Percentiles rank a stretch among this genome's conserved stretches.
Evolutionary conservation across 2,888 invertebrate species (phyloP).

Genomic region (Ametastegia equiseti): DNA sequence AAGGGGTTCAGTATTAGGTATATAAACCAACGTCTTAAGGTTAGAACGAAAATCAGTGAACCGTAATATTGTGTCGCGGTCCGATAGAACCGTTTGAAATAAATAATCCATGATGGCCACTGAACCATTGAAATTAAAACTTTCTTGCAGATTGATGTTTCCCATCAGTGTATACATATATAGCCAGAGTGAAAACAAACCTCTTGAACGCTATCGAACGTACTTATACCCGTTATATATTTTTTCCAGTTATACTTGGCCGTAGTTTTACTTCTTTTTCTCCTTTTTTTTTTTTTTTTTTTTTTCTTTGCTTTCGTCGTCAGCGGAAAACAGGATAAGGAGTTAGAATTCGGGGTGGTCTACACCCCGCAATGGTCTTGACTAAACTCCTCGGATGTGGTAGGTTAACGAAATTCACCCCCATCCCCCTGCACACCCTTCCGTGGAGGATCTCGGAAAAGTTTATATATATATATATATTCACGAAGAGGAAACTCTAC

Average conservation of each 20-base stretch:
- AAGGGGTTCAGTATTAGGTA: no score
- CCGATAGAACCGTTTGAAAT: conserved; percentile 5
- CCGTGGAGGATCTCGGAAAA: no score
- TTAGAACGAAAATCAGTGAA: conserved; percentile 6
- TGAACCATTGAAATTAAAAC: conserved; percentile 34
- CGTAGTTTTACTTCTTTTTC: not conserved
- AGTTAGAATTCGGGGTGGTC: not conserved
- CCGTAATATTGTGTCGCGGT: conserved; percentile 38
- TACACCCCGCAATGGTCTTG: not conserved
- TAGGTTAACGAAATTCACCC: not conserved
- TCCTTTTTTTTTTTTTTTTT: not conserved
- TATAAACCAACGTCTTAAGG: no score
- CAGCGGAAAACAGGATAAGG: conserved; percentile 23
- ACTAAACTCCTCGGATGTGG: conserved; percentile 1
- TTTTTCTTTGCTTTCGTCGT: not conserved
- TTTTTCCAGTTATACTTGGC: not conserved
- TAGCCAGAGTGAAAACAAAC: not conserved
- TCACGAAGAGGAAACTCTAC: not conserved
- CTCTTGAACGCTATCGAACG: not conserved
- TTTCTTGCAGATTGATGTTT: not conserved
- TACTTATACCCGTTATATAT: no score
- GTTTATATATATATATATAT: not conserved
- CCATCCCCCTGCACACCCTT: no score
- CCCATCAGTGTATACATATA: not conserved
- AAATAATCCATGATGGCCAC: conserved; percentile 5